Conservation (phyloP, 2,113 vertebrate species). For the Prietella phreatophila region DNA sequence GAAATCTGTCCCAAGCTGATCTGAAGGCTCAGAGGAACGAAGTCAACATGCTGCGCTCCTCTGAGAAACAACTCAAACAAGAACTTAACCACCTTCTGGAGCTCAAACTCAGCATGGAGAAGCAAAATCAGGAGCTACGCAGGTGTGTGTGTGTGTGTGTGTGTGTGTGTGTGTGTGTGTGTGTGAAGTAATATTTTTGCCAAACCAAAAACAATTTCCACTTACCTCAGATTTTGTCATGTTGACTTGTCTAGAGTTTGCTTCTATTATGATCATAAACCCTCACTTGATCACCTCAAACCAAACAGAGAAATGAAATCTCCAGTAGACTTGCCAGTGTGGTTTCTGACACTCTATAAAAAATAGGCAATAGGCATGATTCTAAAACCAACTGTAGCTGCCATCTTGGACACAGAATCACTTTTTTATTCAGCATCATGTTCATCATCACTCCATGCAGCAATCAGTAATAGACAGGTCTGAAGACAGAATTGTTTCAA, state of each 20-base stretch:
- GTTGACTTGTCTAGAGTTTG: neutral
- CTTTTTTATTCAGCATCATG: no score
- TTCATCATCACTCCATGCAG: neutral
- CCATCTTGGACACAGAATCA: neutral
- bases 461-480: neutral
- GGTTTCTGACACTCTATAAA: no score
- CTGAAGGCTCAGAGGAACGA: slow-evolving; percentile 90
- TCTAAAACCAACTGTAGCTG: neutral
- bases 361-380: neutral
- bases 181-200: slow-evolving; percentile 39
- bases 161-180: slow-evolving; percentile 79
- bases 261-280: no score
- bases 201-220: neutral
- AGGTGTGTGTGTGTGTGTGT: slow-evolving; percentile 78
- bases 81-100: slow-evolving; percentile 92
- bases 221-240: neutral
- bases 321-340: neutral
- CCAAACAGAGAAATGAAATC: neutral
- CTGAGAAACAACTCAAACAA: slow-evolving; percentile 94
- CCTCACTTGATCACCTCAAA: neutral
- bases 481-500: neutral
- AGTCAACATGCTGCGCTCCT: slow-evolving; percentile 82
- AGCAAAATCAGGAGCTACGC: slow-evolving; percentile 87
- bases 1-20: slow-evolving; percentile 84
- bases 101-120: slow-evolving; percentile 88